Evolutionary conservation across 53 echinoderm and acorn worm species (phyloP).

Genomic region (Zoroaster sp.): DNA sequence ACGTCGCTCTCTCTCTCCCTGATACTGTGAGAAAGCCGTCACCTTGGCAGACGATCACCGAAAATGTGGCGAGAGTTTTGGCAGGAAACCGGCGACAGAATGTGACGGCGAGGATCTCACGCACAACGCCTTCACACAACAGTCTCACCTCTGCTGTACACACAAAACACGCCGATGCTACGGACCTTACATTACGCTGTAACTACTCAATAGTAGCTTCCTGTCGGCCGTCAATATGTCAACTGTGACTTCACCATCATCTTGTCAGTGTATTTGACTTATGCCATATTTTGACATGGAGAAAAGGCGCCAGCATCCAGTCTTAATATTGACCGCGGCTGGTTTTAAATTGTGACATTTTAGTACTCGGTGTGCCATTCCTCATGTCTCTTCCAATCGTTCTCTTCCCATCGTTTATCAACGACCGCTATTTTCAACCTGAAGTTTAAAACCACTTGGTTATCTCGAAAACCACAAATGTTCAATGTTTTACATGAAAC

Average conservation of each 20-base stretch:
- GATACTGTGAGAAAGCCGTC: constrained; percentile 42
- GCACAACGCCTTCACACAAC: constrained; percentile 58
- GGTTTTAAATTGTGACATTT: neutral
- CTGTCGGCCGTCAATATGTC: constrained; percentile 21
- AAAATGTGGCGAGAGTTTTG: constrained; percentile 58
- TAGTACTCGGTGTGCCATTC: neutral
- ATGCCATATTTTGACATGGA: constrained; percentile 23
- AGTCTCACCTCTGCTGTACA: constrained; percentile 22
- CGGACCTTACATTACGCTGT: neutral
- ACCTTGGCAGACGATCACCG: constrained; percentile 56
- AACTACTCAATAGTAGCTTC: neutral
- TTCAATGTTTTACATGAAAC: too few relatives aligned
- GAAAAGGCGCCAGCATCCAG: constrained; percentile 11
- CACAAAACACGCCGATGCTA: neutral
- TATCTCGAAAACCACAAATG: too few relatives aligned
- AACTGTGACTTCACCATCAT: constrained; percentile 13
- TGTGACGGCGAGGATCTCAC: constrained; percentile 47
- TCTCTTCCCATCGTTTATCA: too few relatives aligned
- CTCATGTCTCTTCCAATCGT: too few relatives aligned
- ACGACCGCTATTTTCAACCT: too few relatives aligned
- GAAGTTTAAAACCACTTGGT: too few relatives aligned
- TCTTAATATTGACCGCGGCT: neutral
- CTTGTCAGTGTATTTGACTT: constrained; percentile 14
- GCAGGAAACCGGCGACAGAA: constrained; percentile 60
- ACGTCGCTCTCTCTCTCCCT: constrained; percentile 15